A percentile compares a stretch with the other conserved stretches of the same genome.
Conservation (phyloP, 2,888 invertebrate species). For the Scaptomyza flava region DNA sequence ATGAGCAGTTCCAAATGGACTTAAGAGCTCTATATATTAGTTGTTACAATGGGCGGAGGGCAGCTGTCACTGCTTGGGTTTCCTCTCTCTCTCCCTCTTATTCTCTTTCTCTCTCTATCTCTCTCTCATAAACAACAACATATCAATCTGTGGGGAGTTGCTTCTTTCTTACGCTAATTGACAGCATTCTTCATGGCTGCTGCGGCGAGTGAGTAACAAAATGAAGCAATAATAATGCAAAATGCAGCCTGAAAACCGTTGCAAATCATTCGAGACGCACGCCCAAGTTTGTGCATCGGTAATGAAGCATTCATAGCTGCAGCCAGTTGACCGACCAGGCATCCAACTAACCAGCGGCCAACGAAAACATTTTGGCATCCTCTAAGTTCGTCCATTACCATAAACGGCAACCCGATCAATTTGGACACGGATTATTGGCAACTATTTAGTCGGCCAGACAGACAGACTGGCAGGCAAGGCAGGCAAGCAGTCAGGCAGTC, state of each 20-base stretch:
- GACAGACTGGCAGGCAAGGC: constrained; percentile 5
- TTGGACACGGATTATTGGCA: constrained; percentile 81
- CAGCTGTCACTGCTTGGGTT: constrained; percentile 59
- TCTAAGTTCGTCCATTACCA: constrained; percentile 81
- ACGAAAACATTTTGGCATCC: constrained; percentile 70
- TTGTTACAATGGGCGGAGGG: constrained; percentile 5
- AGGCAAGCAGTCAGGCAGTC: constrained; percentile 15
- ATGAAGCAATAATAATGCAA: constrained; percentile 77
- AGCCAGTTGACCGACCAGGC: constrained; percentile 17
- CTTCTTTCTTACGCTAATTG: constrained; percentile 60
- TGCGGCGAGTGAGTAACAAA: constrained; percentile 33
- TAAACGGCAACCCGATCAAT: constrained; percentile 80
- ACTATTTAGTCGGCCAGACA: constrained; percentile 63
- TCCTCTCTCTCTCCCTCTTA: constrained; percentile 19
- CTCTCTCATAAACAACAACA: constrained; percentile 15
- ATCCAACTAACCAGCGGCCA: constrained; percentile 27
- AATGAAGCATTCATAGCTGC: constrained; percentile 56
- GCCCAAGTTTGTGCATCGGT: constrained; percentile 73
- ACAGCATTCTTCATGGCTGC: constrained; percentile 47
- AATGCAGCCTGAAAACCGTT: constrained; percentile 59
- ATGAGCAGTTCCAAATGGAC: constrained; percentile 75
- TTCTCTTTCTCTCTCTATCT: background rate
- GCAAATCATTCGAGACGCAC: constrained; percentile 65
- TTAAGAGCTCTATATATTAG: constrained; percentile 36
- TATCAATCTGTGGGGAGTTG: constrained; percentile 33